Base-by-base conservation (phyloP, 2,113 vertebrate species). In the Haliaeetus leucogaster region DNA sequence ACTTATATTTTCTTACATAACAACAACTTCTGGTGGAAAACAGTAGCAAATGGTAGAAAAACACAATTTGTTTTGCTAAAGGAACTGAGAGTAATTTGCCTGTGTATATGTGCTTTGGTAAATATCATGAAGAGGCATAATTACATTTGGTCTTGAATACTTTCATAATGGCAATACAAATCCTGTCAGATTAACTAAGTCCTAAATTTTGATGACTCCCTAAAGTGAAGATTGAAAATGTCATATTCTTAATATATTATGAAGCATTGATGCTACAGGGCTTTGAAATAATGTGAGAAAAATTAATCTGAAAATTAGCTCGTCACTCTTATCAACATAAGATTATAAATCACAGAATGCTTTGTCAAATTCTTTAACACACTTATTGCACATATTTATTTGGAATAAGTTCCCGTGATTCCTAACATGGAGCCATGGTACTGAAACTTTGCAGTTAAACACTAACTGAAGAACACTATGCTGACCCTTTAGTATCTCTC, bases 191-290 rank as follows among this genome's bases (percentile, higher is more conserved):
- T 83, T 96, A 93, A 90, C 87, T 62, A 87, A 88, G 32, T 87
- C 70, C 66, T 85, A 93, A 91, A 90, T 77, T 91, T 90, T 91
- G 89, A 95, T 89, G 86, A 82, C 47, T 91, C 73, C 55, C 59
- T 95, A 63, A 96, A 93, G 68, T 89, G 70, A 90, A 95, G 95
- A 93, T 88, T 96, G 94, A 96, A 96, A 96, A 88, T 90, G 71
- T 82, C 74, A 83, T 80, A 78, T 86, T 80, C 87, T 55, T 94
- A 96, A 90, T 90, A 70, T 88, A 77, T 83, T 93, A 80, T 88
- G 87, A 96, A 86, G 11, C 58, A 79, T 68, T 89, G 20, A 8
- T 86, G 91, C 83, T 91, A 90, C 76, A 78, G 77, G 83, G 89
- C 43, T 96, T 92, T 93, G 68, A 96, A 97, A 96, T 89, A 91